phyloP scores from a whole-genome alignment of 1,140 invertebrate species.

The Camponotus vicinus region DNA sequence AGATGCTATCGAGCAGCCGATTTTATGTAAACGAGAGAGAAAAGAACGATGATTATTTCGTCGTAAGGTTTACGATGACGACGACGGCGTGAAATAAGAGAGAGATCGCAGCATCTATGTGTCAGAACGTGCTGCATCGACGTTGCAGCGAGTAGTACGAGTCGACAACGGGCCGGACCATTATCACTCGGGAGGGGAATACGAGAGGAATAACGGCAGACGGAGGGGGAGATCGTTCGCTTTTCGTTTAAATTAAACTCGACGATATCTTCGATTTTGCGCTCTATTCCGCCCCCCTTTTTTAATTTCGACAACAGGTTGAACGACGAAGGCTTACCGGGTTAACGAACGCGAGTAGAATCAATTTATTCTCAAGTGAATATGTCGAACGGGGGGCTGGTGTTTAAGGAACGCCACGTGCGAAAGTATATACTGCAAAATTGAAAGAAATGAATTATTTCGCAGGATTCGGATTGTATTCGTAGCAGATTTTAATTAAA shows the following conservation, averaged over 20 bases:
- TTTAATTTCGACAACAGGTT: slow-evolving; percentile 50
- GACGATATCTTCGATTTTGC: slow-evolving; percentile 34
- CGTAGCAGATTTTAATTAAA: neutral
- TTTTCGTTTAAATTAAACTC: slow-evolving; percentile 58
- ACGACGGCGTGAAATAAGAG: slow-evolving; percentile 44
- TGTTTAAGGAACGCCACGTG: slow-evolving; percentile 5
- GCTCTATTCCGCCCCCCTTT: neutral
- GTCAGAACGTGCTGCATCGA: slow-evolving; percentile 53
- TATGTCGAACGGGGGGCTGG: neutral
- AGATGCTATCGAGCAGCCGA: neutral
- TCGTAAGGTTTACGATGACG: slow-evolving; percentile 3
- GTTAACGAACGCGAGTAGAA: slow-evolving; percentile 45
- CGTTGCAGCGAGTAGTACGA: slow-evolving; percentile 59
- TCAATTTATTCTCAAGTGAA: slow-evolving; percentile 24
- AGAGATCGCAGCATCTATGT: slow-evolving; percentile 21
- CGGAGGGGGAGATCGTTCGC: neutral
- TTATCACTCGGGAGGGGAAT: neutral
- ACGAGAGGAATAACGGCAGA: slow-evolving; percentile 24
- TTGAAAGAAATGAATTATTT: slow-evolving; percentile 13
- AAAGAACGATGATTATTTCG: slow-evolving; percentile 64
- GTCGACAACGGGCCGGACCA: slow-evolving; percentile 52
- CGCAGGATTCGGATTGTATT: neutral
- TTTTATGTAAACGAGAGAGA: slow-evolving; percentile 12
- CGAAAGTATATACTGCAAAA: neutral
- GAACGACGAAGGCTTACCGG: neutral